A percentile compares a stretch with the other conserved stretches of the same genome.
These are phyloP conservation scores for Gymnogyps californianus DNA, from an alignment of 2,113 vertebrate genomes.

Conservation along the genomic window DNA sequence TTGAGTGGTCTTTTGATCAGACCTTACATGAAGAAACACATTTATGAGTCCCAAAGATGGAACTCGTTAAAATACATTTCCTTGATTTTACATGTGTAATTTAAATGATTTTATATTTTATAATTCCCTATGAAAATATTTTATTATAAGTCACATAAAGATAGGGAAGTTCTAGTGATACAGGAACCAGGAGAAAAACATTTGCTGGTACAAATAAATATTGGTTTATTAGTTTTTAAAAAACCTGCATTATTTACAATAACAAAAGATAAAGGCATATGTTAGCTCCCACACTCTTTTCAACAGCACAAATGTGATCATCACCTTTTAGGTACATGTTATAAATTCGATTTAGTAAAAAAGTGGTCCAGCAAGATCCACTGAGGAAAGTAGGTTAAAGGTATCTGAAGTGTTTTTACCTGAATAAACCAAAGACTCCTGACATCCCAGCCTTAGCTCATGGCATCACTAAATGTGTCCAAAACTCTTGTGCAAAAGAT, in stretches of 20 bases:
- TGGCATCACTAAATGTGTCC: background rate
- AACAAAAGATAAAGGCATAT: background rate
- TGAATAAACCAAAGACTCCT: background rate
- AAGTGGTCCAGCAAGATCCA: background rate
- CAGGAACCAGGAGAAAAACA: background rate
- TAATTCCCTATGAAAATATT: conserved; percentile 22
- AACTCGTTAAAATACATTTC: conserved; percentile 10
- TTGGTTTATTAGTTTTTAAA: background rate
- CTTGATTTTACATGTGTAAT: conserved; percentile 4
- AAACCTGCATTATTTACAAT: background rate
- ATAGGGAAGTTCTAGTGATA: background rate
- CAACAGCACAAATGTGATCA: background rate
- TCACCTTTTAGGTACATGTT: background rate
- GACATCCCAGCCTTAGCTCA: background rate
- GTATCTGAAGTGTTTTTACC: background rate
- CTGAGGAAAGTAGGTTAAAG: background rate
- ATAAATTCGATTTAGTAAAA: background rate
- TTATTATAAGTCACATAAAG: background rate
- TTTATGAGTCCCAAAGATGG: conserved; percentile 24
- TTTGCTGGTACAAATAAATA: background rate
- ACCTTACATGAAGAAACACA: background rate
- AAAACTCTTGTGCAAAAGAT: background rate
- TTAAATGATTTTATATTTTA: conserved; percentile 19
- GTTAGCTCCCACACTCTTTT: background rate
- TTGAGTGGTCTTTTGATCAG: background rate